Evolutionary conservation across 2,888 invertebrate species (phyloP).

Genomic region (Stenoptilia bipunctidactyla): DNA sequence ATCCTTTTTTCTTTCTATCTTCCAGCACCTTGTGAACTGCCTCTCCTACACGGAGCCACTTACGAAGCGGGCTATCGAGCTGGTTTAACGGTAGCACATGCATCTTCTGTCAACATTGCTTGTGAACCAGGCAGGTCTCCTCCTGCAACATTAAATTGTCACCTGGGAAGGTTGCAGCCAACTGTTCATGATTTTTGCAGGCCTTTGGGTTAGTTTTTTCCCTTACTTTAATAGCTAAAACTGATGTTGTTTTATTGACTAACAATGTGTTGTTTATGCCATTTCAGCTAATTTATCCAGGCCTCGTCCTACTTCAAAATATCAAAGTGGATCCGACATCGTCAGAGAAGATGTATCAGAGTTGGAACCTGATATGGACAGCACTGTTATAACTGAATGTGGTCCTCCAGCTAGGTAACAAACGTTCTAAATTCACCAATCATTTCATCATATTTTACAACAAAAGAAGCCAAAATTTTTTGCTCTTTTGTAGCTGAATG

Average conservation of each 20-base stretch:
- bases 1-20: background rate
- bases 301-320: conserved; percentile 57
- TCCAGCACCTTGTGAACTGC: conserved; percentile 78
- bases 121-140: conserved; percentile 73
- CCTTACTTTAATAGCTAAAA: background rate
- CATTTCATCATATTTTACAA: background rate
- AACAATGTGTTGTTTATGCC: too few species aligned
- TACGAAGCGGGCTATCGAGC: conserved; percentile 83
- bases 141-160: conserved; percentile 73
- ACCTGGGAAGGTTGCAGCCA: conserved; percentile 74
- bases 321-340: conserved; percentile 63
- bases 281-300: conserved; percentile 47
- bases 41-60: conserved; percentile 75
- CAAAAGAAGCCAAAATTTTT: background rate
- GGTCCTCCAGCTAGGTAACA: conserved; percentile 77
- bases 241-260: too few species aligned
- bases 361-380: conserved; percentile 60
- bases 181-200: conserved; percentile 66
- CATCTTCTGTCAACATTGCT: conserved; percentile 81
- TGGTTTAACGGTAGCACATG: conserved; percentile 85
- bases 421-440: conserved; percentile 6
- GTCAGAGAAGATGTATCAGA: conserved; percentile 73
- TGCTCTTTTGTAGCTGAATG: too few species aligned
- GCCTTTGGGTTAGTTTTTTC: conserved; percentile 39
- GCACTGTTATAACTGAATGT: conserved; percentile 61